Base-by-base conservation (phyloP, 2,888 invertebrate genomes). In the Conistra vaccinii region DNA sequence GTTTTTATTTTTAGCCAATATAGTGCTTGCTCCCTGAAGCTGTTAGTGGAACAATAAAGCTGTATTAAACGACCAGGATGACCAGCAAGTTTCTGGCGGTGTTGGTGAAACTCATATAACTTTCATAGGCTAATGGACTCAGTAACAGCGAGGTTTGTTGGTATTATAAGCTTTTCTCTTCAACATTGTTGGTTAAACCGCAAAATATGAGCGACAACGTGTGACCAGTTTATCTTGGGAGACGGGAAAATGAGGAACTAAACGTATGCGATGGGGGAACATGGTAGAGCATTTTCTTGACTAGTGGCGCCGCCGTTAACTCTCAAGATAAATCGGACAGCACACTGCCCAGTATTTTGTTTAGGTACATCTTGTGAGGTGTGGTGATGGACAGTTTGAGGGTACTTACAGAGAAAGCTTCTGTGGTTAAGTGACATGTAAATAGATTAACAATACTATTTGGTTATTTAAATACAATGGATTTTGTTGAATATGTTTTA, bases 71-170 rank as follows among this genome's bases (percentile, higher is more conserved):
- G 26, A 60, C 17, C 29, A 29, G 35, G 65, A 48, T 82, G 83
- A 82, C 71, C 29, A 42, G 55, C 69, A 60, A 60, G n/a, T 80
- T 75, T 83, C 77, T 35, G 63, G n/a, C 55, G 35, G n/a, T 29
- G 12, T 23, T n/a, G 58, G 62, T 58, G 69, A 83, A 83, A 70
- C 75, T 58, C 69, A 63, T 65, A 60, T 68, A 63, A 80, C 85
- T 85, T 85, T 83, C 84, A 76, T 66, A 65, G 29, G 42, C 73
- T 80, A 83, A 83, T 76, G 42, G 58, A 69, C 26, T 71, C 29
- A 23, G 62, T 66, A 55, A 84, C 57, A 17, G 35, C 48, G n/a
- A 51, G 12, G 58, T 80, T 80, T 77, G 74, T 77, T 10, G 60
- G 23, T 77, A 29, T 73, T 65, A 73, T 29, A 78, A 39, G 68